phyloP scores from a whole-genome alignment of 1,140 invertebrate species.

The Phocides pigmalion region DNA sequence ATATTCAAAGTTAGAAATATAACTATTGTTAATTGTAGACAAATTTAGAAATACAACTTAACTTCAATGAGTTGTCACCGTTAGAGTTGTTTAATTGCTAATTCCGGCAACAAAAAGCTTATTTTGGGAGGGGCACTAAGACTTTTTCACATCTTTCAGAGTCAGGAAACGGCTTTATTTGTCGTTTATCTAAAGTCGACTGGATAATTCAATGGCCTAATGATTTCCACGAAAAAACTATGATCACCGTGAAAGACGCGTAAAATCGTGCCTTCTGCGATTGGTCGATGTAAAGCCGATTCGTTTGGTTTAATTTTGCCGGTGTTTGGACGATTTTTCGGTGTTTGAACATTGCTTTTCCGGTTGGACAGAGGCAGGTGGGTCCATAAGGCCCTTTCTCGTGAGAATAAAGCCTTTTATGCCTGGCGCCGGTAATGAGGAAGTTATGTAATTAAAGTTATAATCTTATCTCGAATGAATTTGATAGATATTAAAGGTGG shows the following conservation, averaged over 20 bases:
- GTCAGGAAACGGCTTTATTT: conserved; percentile 15
- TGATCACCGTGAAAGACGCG: conserved; percentile 57
- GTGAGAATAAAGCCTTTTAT: conserved; percentile 65
- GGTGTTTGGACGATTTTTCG: conserved; percentile 79
- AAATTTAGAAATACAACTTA: too few relatives aligned
- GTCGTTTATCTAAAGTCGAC: conserved; percentile 16
- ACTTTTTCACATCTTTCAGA: conserved; percentile 4
- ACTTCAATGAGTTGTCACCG: background rate
- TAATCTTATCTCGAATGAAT: too few relatives aligned
- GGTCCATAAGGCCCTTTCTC: conserved; percentile 63
- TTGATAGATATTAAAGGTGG: too few relatives aligned
- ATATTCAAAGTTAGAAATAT: too few relatives aligned
- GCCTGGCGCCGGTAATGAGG: conserved; percentile 57
- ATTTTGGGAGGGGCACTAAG: background rate
- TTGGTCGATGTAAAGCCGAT: conserved; percentile 62
- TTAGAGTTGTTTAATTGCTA: background rate
- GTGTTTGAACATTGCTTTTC: conserved; percentile 73
- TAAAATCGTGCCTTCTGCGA: conserved; percentile 49
- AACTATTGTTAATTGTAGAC: too few relatives aligned
- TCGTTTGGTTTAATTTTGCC: conserved; percentile 72
- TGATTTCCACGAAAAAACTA: conserved; percentile 54
- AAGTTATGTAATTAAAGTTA: conserved; percentile 37
- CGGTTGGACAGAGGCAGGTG: conserved; percentile 72
- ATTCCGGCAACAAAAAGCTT: background rate
- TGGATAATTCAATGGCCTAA: conserved; percentile 65